Conservation (phyloP, 2,888 invertebrate genomes). For the Trachelus troglodyta region DNA sequence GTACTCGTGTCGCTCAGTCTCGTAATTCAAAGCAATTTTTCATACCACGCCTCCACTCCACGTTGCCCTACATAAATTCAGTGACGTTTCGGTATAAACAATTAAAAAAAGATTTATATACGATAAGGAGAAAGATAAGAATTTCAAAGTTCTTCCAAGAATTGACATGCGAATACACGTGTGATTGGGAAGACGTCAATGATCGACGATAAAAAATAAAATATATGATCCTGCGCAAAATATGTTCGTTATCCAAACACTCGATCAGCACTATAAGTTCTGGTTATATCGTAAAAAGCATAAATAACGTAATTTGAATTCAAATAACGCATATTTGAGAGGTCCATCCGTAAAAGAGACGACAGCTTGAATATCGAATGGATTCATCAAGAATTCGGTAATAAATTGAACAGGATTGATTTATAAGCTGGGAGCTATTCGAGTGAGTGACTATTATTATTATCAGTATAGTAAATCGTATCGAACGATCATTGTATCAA, state of each 20-base stretch:
- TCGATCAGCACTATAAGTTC: not conserved
- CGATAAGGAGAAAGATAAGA: not conserved
- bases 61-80: not conserved
- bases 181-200: conserved; percentile 14
- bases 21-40: conserved; percentile 7
- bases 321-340: not conserved
- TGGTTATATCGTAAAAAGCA: not conserved
- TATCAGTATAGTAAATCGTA: not conserved
- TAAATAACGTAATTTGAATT: not conserved
- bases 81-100: conserved; percentile 15
- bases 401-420: not conserved
- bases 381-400: not conserved
- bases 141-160: conserved; percentile 1
- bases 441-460: not conserved
- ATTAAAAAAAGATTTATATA: not conserved
- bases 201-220: conserved; percentile 19
- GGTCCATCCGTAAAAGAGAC: not conserved
- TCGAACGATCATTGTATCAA: not conserved
- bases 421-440: not conserved
- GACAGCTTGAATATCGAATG: not conserved
- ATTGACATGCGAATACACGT: conserved; percentile 7
- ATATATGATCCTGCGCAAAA: not conserved
- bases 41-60: not conserved
- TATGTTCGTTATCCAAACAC: not conserved
- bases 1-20: not conserved